Conservation (phyloP, 2,797 vertebrate species). For the Notamacropus eugenii region DNA sequence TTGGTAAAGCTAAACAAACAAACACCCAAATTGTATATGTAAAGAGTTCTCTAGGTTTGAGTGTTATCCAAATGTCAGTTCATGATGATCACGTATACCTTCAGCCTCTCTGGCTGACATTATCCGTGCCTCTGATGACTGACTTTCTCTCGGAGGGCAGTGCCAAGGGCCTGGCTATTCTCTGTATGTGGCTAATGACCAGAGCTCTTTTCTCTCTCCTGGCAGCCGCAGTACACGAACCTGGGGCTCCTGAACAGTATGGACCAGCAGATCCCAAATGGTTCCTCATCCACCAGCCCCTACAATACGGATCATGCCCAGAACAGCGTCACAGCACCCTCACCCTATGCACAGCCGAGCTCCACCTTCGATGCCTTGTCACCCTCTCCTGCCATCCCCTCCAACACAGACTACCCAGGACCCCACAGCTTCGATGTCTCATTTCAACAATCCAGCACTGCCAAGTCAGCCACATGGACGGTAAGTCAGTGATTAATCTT, state of each 20-base stretch:
- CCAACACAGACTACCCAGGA: conserved; percentile 99
- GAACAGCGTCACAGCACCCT: conserved; percentile 96
- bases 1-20: no score
- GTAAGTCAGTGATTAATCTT: conserved; percentile 86
- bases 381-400: conserved; percentile 98
- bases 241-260: conserved; percentile 99
- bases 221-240: conserved; percentile 96
- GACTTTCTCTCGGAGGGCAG: neutral
- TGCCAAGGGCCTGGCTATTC: neutral
- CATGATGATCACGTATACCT: neutral
- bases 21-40: no score
- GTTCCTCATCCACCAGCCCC: conserved; percentile 97
- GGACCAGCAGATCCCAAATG: conserved; percentile 98
- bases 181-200: neutral
- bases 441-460: conserved; percentile 99
- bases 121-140: neutral
- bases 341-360: conserved; percentile 98
- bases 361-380: conserved; percentile 98
- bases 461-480: conserved; percentile 99
- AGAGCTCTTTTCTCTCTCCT: conserved; percentile 66
- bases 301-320: conserved; percentile 97
- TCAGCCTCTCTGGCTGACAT: conserved; percentile 1
- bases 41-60: neutral
- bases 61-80: neutral
- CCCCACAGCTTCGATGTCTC: conserved; percentile 99